Evolutionary conservation across 2,113 vertebrate genomes (phyloP), one percentile per base, ranked within the genome.

Genomic region (Myocastor coypus): DNA sequence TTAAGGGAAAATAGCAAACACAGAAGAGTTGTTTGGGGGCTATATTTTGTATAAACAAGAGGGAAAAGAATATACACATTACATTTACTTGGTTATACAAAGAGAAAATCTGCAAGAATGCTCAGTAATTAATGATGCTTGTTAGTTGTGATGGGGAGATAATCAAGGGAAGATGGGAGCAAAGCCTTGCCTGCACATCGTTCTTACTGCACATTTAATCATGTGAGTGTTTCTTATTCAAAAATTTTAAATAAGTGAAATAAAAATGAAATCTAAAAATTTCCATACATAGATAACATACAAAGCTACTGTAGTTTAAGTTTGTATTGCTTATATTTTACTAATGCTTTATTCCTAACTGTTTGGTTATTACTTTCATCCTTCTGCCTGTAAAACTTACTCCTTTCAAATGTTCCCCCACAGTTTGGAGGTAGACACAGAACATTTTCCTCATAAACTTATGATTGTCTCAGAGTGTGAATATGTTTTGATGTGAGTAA

Each of bases 81-180:
- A 37, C 22, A 52, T 83, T 85, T 66, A 24, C 46, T 91, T 89
- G n/a, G 10, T 89, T 88, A 28, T 94, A 24, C 19, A 68, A 86
- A 42, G 91, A 87, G 42, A 78, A 95, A 93, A 91, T 88, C 34
- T 66, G 12, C 61, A 68, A 77, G 59, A 52, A 68, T n/a, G 80
- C n/a, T 91, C 24, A n/a, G 7, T 71, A 55, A 96, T 61, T 91
- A 93, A 46, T 52, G 55, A 91, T 71, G 83, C 42, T 37, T 63
- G 9, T 1, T 55, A 32, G 19, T n/a, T n/a, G n/a, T 68, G 32
- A 87, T 69, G 84, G 46, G 12, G 3, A 24, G 9, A 6, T 68
- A 5, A 75, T 22, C 11, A 84, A 22, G 28, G 12, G 71, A 52
- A 61, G 17, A 8, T 13, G 10, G 4, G 1, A 91, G 5, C 24